Evolutionary conservation across 1,140 invertebrate genomes (phyloP), one percentile per base, ranked within the genome.

Genomic region (Drosophila navojoa): DNA sequence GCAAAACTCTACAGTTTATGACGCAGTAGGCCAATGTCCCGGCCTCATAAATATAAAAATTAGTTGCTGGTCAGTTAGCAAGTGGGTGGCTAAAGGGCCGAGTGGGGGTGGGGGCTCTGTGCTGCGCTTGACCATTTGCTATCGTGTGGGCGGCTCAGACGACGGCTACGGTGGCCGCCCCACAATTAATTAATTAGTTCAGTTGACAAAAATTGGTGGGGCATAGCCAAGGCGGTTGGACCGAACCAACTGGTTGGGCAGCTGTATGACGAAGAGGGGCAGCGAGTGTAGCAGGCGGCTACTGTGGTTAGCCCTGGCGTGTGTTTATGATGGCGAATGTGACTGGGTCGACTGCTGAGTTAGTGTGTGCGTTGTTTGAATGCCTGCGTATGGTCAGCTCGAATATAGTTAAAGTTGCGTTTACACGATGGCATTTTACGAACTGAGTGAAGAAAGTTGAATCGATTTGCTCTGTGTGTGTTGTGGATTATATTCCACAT

Each of bases 151-250:
- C 52, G 29, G 53, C 27, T 75, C 45, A 54, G 74, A 79, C 53
- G 75, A 81, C 75, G 76, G 71, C 79, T 80, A 81, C 71, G 78
- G 49, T 78, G 71, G 76, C 67, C 76, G 76, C 69, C 79, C 79
- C 82, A 87, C 82, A 87, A 87, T 87, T 87, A 87, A 89, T 89
- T 87, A 87, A 87, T 87, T 87, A 87, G 82, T 87, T 87, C 82
- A 87, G 82, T 87, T 87, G 82, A 87, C 82, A 87, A 87, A 87
- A 87, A 87, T 89, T 89, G 82, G 79, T 61, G 84, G 82, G 81
- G 81, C 71, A 55, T 45, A 64, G 63, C 38, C 52, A 38, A 60
- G 35, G 11, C 22, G 44, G 19, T 15, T 50, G 55, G 35, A 35
- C 52, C 29, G 60, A 19, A 57, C 47, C 47, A 52, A 38, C 59